Evolutionary conservation across 1,140 invertebrate species (phyloP).

Genomic region (Drosophila littoralis): DNA sequence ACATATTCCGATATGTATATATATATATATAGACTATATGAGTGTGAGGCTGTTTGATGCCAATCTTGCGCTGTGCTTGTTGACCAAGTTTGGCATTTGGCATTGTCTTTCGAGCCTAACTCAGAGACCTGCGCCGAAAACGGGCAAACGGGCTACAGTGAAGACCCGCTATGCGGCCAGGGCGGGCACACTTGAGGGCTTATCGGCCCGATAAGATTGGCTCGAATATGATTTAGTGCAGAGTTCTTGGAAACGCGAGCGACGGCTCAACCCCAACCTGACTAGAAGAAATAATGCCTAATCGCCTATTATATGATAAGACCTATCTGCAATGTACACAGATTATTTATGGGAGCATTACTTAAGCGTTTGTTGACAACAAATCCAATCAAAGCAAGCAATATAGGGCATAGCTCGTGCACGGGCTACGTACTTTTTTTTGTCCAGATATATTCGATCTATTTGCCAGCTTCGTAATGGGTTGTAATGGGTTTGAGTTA

Average conservation of each 20-base stretch:
- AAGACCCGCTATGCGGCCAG: not conserved
- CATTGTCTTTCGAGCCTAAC: not conserved
- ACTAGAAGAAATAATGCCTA: conserved; percentile 21
- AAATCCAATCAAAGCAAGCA: not conserved
- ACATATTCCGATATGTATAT: too few relatives aligned
- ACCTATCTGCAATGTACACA: not conserved
- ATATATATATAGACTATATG: too few relatives aligned
- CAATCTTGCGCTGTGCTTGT: conserved; percentile 18
- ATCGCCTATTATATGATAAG: conserved; percentile 34
- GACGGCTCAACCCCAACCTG: not conserved
- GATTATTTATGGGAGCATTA: conserved; percentile 1
- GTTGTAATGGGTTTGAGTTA: too few relatives aligned
- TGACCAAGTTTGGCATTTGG: conserved; percentile 36
- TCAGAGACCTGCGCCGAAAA: not conserved
- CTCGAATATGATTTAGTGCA: conserved; percentile 10
- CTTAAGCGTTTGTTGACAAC: not conserved
- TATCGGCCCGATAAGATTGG: conserved; percentile 30
- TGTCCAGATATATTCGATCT: too few relatives aligned
- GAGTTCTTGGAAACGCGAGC: conserved; percentile 19
- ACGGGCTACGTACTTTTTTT: too few relatives aligned
- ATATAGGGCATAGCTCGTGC: too few relatives aligned
- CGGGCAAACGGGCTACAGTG: not conserved
- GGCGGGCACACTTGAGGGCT: conserved; percentile 1
- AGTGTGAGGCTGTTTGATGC: not conserved
- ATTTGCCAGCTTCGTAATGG: too few relatives aligned